Conservation (phyloP, 2,113 vertebrate genomes). For the Xenopus borealis region DNA sequence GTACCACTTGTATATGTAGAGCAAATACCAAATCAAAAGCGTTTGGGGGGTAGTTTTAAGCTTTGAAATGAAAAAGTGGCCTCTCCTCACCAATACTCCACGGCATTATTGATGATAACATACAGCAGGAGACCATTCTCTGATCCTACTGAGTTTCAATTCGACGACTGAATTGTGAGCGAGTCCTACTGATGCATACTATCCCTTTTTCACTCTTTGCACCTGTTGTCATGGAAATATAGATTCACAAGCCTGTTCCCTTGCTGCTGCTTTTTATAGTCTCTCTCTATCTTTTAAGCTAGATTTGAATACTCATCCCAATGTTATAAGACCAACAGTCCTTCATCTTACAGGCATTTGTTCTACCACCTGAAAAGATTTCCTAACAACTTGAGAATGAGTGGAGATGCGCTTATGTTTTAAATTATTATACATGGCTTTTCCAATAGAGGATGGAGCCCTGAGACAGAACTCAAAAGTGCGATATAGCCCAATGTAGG, state of each 20-base stretch:
- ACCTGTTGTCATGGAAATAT: conserved; percentile 71
- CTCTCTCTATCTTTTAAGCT: conserved; percentile 53
- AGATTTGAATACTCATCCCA: conserved; percentile 52
- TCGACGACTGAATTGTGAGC: conserved; percentile 24
- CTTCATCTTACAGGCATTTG: conserved; percentile 46
- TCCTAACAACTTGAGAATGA: conserved; percentile 40
- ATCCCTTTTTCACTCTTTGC: conserved; percentile 55
- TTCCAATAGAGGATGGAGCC: too few species aligned
- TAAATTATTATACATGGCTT: not conserved
- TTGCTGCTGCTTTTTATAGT: conserved; percentile 60
- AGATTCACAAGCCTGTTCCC: conserved; percentile 58
- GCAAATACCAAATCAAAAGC: too few species aligned
- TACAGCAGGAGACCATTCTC: too few species aligned
- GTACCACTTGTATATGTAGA: too few species aligned
- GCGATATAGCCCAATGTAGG: too few species aligned
- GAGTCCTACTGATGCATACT: conserved; percentile 49
- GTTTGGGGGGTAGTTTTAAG: too few species aligned
- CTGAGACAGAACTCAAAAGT: too few species aligned
- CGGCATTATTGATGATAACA: too few species aligned
- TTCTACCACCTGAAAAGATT: conserved; percentile 32
- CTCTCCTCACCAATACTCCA: too few species aligned
- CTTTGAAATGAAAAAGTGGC: too few species aligned
- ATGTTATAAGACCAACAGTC: conserved; percentile 47
- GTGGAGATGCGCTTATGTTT: not conserved
- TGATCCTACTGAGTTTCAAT: not conserved